Conservation (phyloP, 2,113 vertebrate genomes). For the Mus musculus region DNA sequence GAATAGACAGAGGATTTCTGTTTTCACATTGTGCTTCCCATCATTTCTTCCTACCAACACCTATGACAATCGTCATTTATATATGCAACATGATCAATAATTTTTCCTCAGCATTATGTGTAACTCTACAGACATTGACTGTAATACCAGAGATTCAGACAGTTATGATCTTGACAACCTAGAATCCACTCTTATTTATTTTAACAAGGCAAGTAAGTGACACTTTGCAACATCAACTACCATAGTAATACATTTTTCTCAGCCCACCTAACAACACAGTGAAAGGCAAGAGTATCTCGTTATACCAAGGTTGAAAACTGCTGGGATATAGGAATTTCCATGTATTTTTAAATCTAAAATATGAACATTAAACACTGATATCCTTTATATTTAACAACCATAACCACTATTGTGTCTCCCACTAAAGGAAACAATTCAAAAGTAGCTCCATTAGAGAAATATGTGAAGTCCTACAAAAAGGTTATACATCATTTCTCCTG, state of each 20-base stretch:
- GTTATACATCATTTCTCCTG: not conserved
- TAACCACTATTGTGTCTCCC: not conserved
- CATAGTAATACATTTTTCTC: constrained; percentile 36
- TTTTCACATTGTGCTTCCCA: constrained; percentile 10
- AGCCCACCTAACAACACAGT: not conserved
- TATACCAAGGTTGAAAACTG: not conserved
- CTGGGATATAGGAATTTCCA: not conserved
- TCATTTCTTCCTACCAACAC: not conserved
- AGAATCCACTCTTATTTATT: constrained; percentile 54
- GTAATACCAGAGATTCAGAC: not conserved
- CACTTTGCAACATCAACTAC: not conserved
- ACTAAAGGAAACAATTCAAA: constrained; percentile 49
- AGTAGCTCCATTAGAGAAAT: not conserved
- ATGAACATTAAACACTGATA: not conserved
- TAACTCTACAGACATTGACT: not conserved
- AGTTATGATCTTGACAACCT: constrained; percentile 16
- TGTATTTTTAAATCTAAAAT: constrained; percentile 1
- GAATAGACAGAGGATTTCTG: not conserved
- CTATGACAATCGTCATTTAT: constrained; percentile 1
- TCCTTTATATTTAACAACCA: not conserved
- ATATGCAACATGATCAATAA: not conserved
- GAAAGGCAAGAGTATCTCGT: not conserved
- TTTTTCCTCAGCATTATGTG: not conserved
- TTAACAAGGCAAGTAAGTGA: not conserved
- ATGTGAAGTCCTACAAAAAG: not conserved